Percentiles rank a stretch among this genome's conserved stretches.
phyloP scores from a whole-genome alignment of 2,113 vertebrate species.

The Todiramphus saurophagus region DNA sequence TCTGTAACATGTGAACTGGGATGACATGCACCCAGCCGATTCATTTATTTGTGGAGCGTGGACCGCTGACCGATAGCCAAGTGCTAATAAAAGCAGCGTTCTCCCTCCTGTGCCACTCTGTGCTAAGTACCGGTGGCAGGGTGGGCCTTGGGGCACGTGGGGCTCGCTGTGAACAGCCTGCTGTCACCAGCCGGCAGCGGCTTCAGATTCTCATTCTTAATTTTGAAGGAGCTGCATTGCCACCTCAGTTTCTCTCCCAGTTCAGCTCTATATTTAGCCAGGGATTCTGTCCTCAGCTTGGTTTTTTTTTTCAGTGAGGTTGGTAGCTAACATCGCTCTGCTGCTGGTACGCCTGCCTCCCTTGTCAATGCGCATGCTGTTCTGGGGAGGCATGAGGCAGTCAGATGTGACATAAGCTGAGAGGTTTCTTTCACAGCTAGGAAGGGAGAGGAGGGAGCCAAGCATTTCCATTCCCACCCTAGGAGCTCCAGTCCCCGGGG shows the following conservation, averaged over 20 bases:
- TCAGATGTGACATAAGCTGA: conserved; percentile 54
- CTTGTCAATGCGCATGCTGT: conserved; percentile 52
- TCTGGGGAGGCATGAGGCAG: conserved; percentile 70
- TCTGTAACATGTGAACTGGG: conserved; percentile 2
- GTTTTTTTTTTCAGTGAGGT: neutral
- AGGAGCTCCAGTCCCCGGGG: conserved; percentile 26
- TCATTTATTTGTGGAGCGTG: conserved; percentile 46
- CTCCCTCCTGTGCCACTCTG: neutral
- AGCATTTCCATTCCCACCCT: conserved; percentile 49
- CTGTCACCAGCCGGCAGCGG: neutral
- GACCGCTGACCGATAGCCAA: neutral
- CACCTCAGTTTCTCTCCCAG: neutral
- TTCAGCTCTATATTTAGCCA: neutral
- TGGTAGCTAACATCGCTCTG: neutral
- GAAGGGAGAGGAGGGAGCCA: conserved; percentile 40
- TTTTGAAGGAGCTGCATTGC: neutral
- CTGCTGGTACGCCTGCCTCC: conserved; percentile 34
- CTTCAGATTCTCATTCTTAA: conserved; percentile 2
- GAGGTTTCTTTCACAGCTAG: conserved; percentile 53
- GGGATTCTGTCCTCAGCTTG: neutral
- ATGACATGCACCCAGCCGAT: neutral
- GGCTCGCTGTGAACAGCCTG: neutral
- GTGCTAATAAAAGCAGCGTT: neutral
- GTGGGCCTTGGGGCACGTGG: neutral
- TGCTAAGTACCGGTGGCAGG: accelerated